These are phyloP conservation scores for Anabas testudineus DNA, from an alignment of 2,797 vertebrate genomes.

Conservation along the genomic window DNA sequence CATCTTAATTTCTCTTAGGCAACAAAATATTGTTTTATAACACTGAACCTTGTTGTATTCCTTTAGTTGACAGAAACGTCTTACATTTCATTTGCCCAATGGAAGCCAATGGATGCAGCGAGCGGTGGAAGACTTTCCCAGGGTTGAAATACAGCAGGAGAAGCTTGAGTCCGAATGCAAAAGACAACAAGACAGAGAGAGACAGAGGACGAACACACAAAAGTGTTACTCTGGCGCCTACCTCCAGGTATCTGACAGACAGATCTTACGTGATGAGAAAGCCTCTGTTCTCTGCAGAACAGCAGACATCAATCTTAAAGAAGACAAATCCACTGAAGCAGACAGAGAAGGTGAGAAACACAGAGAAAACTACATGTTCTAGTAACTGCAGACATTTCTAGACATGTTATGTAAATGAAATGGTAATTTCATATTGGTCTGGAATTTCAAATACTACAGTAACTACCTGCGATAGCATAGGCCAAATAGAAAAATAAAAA, in stretches of 20 bases:
- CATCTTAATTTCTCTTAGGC: not conserved
- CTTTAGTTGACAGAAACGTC: constrained; percentile 69
- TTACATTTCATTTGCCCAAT: constrained; percentile 47
- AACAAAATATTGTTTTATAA: too few relatives aligned
- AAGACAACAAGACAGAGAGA: not conserved
- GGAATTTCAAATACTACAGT: not conserved
- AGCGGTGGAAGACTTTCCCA: constrained; percentile 35
- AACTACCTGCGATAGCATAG: not conserved
- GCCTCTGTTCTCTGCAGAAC: constrained; percentile 52
- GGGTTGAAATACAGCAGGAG: constrained; percentile 35
- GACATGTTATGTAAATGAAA: not conserved
- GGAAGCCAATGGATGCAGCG: constrained; percentile 56
- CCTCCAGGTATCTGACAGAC: constrained; percentile 68
- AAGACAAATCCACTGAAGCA: constrained; percentile 49
- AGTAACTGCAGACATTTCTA: not conserved
- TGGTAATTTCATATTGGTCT: not conserved
- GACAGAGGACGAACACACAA: constrained; percentile 24
- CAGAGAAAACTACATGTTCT: not conserved
- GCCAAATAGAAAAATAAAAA: too few relatives aligned
- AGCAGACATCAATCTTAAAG: constrained; percentile 73
- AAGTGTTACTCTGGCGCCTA: constrained; percentile 68
- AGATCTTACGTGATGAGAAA: constrained; percentile 69
- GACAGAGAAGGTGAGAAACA: constrained; percentile 61
- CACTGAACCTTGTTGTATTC: not conserved
- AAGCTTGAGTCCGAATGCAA: not conserved